Evolutionary conservation across 2,797 vertebrate genomes (phyloP).

Genomic region (Chaenodraco wilsoni): DNA sequence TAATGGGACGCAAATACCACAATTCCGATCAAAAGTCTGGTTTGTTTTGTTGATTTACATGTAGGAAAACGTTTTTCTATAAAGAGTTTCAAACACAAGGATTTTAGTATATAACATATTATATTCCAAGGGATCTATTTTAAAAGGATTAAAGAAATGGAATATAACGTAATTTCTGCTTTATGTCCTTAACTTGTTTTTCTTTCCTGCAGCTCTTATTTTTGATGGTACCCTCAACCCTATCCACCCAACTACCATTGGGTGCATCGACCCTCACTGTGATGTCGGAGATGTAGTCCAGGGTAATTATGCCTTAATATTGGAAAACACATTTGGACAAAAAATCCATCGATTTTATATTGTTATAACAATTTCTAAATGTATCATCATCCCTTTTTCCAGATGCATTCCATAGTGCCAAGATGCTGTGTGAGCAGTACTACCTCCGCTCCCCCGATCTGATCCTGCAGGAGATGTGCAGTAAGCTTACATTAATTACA

Average conservation of each 20-base stretch:
- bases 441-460: conserved; percentile 91
- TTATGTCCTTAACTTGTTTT: background rate
- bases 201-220: conserved; percentile 84
- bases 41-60: background rate
- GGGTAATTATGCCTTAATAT: conserved; percentile 77
- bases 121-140: no score
- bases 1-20: no score
- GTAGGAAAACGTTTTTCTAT: background rate
- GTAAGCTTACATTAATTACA: conserved; percentile 78
- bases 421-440: conserved; percentile 94
- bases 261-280: conserved; percentile 93
- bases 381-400: background rate
- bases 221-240: conserved; percentile 94
- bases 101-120: no score
- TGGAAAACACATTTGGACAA: no score
- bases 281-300: conserved; percentile 88
- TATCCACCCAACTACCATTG: conserved; percentile 93
- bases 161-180: background rate
- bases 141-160: no score
- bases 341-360: background rate
- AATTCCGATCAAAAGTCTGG: background rate
- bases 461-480: conserved; percentile 87
- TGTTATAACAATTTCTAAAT: background rate
- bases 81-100: no score
- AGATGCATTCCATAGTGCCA: conserved; percentile 94